Percentiles rank a stretch among this genome's conserved stretches.
Evolutionary conservation across 1,140 invertebrate genomes (phyloP).

Genomic region (Thaumetopoea pityocampa): DNA sequence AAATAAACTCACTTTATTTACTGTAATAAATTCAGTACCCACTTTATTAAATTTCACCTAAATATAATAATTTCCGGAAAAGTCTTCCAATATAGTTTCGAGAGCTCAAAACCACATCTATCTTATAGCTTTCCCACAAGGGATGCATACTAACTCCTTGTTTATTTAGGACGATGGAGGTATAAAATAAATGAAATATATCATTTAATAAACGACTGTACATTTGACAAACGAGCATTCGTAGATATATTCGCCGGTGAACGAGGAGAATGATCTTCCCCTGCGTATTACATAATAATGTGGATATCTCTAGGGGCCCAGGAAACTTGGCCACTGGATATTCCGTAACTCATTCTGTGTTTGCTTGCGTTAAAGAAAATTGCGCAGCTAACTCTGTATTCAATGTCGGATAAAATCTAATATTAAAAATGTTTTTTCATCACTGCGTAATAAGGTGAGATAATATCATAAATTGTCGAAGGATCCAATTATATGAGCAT

Average conservation of each 20-base stretch:
- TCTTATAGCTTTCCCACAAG: constrained; percentile 15
- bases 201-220: constrained; percentile 72
- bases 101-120: constrained; percentile 23
- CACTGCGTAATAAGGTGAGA: too few species aligned
- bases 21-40: constrained; percentile 11
- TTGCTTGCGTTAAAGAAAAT: constrained; percentile 33
- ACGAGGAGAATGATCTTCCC: constrained; percentile 70
- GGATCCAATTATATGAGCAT: too few species aligned
- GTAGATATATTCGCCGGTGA: constrained; percentile 66
- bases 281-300: constrained; percentile 70
- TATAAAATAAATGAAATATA: constrained; percentile 58
- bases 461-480: too few species aligned
- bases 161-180: constrained; percentile 30
- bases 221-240: constrained; percentile 74
- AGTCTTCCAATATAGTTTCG: constrained; percentile 12
- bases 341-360: constrained; percentile 46
- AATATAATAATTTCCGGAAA: neutral
- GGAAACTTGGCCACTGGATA: constrained; percentile 59
- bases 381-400: constrained; percentile 20
- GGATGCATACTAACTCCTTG: constrained; percentile 31
- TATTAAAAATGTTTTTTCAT: too few species aligned
- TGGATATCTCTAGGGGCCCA: constrained; percentile 54
- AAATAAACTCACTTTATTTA: constrained; percentile 13
- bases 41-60: constrained; percentile 3
- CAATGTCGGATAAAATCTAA: constrained; percentile 6